A percentile compares a stretch with the other conserved stretches of the same genome.
These are phyloP conservation scores for Microtus agrestis DNA, from an alignment of 2,797 vertebrate genomes.

Conservation along the genomic window DNA sequence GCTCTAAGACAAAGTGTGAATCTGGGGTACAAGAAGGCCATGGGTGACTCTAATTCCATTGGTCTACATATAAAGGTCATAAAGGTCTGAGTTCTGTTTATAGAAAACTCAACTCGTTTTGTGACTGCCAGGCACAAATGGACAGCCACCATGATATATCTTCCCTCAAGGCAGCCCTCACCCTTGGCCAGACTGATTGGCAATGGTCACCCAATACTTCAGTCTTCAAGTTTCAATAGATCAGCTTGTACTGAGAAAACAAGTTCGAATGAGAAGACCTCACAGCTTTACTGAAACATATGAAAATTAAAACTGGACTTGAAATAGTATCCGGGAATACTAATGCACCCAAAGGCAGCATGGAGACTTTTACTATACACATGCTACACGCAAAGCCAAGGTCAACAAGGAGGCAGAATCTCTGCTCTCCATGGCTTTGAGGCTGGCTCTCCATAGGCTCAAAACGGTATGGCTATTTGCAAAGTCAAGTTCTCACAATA, in stretches of 20 bases:
- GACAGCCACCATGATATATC: accelerated
- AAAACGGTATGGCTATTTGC: not conserved
- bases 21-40: not conserved
- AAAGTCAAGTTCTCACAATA: not conserved
- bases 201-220: conserved; percentile 82
- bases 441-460: not conserved
- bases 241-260: conserved; percentile 82
- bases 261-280: conserved; percentile 74
- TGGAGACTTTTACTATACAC: conserved; percentile 76
- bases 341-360: conserved; percentile 79
- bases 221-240: not conserved
- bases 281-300: conserved; percentile 80
- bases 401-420: not conserved
- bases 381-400: conserved; percentile 46
- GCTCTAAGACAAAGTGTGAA: not conserved
- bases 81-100: not conserved
- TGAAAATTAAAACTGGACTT: conserved; percentile 78
- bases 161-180: not conserved
- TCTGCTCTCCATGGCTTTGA: not conserved
- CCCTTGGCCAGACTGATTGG: conserved; percentile 60
- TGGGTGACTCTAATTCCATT: not conserved
- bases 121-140: not conserved
- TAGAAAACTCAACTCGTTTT: not conserved
- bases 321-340: conserved; percentile 68
- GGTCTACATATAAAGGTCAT: not conserved